Conservation (phyloP, 2,888 invertebrate genomes). For the Acanthosepion lycidas region DNA sequence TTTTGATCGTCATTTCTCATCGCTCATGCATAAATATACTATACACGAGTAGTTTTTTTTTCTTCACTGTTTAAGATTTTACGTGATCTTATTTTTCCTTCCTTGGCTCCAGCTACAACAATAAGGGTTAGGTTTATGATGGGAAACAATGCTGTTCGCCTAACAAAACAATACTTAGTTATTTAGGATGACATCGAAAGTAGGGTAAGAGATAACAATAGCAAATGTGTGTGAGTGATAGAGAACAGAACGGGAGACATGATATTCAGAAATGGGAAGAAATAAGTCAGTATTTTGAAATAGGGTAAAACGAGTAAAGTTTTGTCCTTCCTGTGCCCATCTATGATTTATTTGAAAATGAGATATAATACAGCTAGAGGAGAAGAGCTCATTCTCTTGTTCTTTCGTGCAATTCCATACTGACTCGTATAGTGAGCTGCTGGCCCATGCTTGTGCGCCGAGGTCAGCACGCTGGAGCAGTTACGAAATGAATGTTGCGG, state of each 20-base stretch:
- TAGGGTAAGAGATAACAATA: background rate
- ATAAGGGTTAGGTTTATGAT: background rate
- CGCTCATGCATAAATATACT: background rate
- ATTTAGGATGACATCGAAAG: background rate
- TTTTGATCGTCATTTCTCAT: no score
- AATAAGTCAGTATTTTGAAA: background rate
- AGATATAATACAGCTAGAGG: background rate
- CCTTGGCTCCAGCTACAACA: background rate
- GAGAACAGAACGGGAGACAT: background rate
- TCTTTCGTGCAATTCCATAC: background rate
- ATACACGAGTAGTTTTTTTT: background rate
- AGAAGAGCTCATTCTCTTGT: background rate
- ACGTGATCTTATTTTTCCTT: background rate
- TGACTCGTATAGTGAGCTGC: background rate
- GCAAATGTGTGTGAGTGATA: background rate
- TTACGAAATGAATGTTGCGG: slow-evolving; percentile 33
- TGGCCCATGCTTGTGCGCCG: background rate
- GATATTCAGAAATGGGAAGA: background rate
- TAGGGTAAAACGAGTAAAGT: background rate
- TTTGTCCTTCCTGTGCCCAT: background rate
- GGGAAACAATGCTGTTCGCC: background rate
- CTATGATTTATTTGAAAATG: slow-evolving; percentile 22
- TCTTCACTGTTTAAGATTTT: background rate
- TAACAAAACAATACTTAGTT: background rate
- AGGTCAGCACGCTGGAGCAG: slow-evolving; percentile 8